Evolutionary conservation across 2,888 invertebrate species (phyloP), one percentile per base, ranked within the genome.

Genomic region (Altica lythri): DNA sequence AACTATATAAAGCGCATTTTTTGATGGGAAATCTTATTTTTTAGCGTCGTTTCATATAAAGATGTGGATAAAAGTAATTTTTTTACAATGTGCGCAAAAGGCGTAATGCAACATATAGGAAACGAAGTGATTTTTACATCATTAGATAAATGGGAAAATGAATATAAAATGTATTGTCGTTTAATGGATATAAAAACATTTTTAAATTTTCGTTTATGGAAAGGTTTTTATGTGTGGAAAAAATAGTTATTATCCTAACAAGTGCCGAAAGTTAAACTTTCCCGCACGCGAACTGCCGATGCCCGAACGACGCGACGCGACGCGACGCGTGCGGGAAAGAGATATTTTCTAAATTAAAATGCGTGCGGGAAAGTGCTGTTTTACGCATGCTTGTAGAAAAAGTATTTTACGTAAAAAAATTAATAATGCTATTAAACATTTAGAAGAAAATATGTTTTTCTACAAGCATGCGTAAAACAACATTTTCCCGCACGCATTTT

Each of bases 1-100:
- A n/a, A n/a, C n/a, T n/a, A n/a, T n/a, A n/a, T n/a, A n/a, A n/a
- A n/a, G n/a, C n/a, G n/a, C n/a, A n/a, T 22, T 17, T 14, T 25
- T 25, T 29, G 2, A 19, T 19, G 13, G 14, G 16, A 17, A 10
- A 1, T 14, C 4, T 17, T n/a, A 44, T 38, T 51, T 61, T 64
- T 32, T 46, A 91, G 92, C 64, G 84, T 91, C 27, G 89, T 90
- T 1, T 81, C 84, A 0, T 92, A 88, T 68, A 60, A 61, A 30
- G 81, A 84, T 29, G 79, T 86, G 14, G 84, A 88, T 65, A 84
- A 81, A 69, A 81, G 77, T 10, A 88, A 90, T 68, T 90, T 86
- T 71, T 85, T 89, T 67, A 94, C 93, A 0, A 87, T 95, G 63
- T 91, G 93, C 62, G 78, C 83, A 2, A 84, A 86, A 68, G 95